Evolutionary conservation across 2,888 invertebrate species (phyloP).

Genomic region (Elaeidobius kamerunicus): DNA sequence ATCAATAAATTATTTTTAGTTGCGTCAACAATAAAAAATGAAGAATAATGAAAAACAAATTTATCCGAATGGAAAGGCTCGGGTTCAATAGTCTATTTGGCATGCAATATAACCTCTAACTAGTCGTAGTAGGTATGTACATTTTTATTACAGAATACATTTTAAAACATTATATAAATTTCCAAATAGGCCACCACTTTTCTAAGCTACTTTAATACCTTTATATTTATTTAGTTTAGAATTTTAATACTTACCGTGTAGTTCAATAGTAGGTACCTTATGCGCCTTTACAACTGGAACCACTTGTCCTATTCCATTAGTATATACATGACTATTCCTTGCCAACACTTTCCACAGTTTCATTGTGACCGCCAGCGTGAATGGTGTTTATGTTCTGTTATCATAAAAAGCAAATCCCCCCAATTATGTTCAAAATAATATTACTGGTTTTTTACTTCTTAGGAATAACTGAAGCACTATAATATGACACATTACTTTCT

Average conservation of each 20-base stretch:
- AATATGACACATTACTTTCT: neutral
- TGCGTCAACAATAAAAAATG: too few relatives aligned
- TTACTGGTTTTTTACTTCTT: neutral
- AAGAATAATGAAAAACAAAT: too few relatives aligned
- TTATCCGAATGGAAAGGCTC: too few relatives aligned
- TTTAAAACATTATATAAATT: too few relatives aligned
- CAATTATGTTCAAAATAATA: neutral
- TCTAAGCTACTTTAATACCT: too few relatives aligned
- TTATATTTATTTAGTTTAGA: too few relatives aligned
- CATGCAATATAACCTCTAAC: too few relatives aligned
- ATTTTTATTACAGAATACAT: too few relatives aligned
- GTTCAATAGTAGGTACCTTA: conserved; percentile 29
- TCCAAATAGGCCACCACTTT: too few relatives aligned
- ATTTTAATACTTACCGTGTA: conserved; percentile 29
- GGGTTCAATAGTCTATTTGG: too few relatives aligned
- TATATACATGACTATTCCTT: conserved; percentile 48
- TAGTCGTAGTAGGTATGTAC: too few relatives aligned
- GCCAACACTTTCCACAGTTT: conserved; percentile 50
- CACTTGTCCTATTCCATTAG: conserved; percentile 30
- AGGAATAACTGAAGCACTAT: neutral
- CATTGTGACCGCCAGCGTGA: conserved; percentile 41
- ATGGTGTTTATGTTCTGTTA: conserved; percentile 4
- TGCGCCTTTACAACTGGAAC: conserved; percentile 30
- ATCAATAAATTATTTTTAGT: too few relatives aligned
- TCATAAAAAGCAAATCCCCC: neutral